Evolutionary conservation across 1,140 invertebrate species (phyloP), one percentile per base, ranked within the genome.

Genomic region (Anoplolepis gracilipes): DNA sequence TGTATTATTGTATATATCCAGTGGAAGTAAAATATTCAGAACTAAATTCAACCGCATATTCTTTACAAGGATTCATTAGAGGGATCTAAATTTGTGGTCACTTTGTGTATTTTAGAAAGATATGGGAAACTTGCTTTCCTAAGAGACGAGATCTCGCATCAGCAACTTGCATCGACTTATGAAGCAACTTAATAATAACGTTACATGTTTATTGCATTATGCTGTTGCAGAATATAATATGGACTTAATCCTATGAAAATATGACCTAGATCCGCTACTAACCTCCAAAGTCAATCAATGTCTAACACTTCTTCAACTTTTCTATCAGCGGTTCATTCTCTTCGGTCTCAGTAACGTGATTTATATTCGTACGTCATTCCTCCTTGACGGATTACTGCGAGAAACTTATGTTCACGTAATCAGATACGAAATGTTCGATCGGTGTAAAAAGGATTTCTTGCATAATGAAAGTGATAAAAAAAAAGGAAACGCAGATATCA

Each of bases 121-220:
- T 42, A n/a, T 65, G 7, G 13, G 62, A 55, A 28, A 79, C 25
- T 79, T 22, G 62, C 46, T 13, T 49, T 30, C 22, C 46, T 69
- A 69, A 79, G 69, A 69, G 62, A 55, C n/a, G 33, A 53, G 46
- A 79, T 53, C 16, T 79, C 33, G 53, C 46, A 79, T 79, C 57
- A 79, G n/a, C 8, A 79, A 79, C 42, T 79, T n/a, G n/a, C n/a
- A n/a, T 79, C 33, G 62, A 69, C 62, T 69, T 69, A 79, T 36
- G 16, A 42, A 13, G 16, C 13, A 25, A 65, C 61, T 53, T 78
- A 78, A 78, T 53, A n/a, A 28, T 61, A 10, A 19, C 46, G 10
- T 69, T 69, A 69, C 77, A 79, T 69, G 55, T 69, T 69, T 62
- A 55, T 79, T 79, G 33, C 61, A 79, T 79, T 79, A 42, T 3